A percentile compares a stretch with the other conserved stretches of the same genome.
Evolutionary conservation across 2,797 vertebrate species (phyloP).

Genomic region (Emys orbicularis): DNA sequence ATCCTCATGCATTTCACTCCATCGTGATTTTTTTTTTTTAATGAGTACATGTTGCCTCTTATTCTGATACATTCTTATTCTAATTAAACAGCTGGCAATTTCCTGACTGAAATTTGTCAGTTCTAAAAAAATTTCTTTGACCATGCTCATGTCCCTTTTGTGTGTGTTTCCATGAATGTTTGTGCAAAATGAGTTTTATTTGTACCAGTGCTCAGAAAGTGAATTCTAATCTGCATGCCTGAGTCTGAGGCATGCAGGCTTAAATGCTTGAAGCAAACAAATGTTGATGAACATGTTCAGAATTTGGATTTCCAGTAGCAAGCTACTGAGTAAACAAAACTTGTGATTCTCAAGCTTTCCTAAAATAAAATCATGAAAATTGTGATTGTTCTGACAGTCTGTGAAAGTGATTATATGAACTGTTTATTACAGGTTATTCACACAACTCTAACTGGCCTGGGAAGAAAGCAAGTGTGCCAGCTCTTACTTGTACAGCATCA

Average conservation of each 20-base stretch:
- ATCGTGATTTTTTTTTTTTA: not conserved
- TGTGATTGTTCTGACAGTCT: not conserved
- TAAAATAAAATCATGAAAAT: not conserved
- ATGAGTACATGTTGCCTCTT: accelerated
- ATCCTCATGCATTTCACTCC: accelerated
- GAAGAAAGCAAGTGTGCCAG: not conserved
- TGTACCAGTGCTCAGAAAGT: accelerated
- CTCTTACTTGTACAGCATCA: not conserved
- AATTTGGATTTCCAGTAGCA: not conserved
- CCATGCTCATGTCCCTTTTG: not conserved
- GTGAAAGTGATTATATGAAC: accelerated
- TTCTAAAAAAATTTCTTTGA: not conserved
- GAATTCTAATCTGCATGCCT: not conserved
- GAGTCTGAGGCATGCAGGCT: not conserved
- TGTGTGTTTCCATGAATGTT: not conserved
- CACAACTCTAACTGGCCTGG: accelerated
- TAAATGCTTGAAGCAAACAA: not conserved
- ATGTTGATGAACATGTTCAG: not conserved
- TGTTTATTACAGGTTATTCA: accelerated
- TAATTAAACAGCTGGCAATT: not conserved
- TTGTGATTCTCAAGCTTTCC: not conserved
- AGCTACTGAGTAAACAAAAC: not conserved
- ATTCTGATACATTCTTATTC: too few relatives aligned
- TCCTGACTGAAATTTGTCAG: not conserved
- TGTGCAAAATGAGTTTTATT: not conserved